Percentiles rank a stretch among this genome's conserved stretches.
phyloP scores from a whole-genome alignment of 2,888 invertebrate genomes.

The Anorthoa munda region DNA sequence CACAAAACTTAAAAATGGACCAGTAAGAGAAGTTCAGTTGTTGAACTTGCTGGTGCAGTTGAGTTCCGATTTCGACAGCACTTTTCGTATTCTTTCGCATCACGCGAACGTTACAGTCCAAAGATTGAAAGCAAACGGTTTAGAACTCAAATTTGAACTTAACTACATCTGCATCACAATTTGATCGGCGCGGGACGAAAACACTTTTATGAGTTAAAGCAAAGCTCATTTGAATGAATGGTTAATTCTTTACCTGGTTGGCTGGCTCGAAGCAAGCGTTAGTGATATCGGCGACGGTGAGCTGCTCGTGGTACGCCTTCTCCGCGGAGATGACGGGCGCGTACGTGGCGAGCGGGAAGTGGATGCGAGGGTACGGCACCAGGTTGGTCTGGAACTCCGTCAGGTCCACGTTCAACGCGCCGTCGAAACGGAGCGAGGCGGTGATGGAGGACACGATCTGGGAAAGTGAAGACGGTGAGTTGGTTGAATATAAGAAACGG shows the following conservation, averaged over 20 bases:
- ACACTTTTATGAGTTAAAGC: too few species aligned
- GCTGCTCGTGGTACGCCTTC: constrained; percentile 98
- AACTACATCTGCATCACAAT: too few species aligned
- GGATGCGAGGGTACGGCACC: constrained; percentile 98
- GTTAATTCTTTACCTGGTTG: constrained; percentile 91
- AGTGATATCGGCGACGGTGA: constrained; percentile 97
- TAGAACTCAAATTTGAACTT: too few species aligned
- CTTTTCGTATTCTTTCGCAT: too few species aligned
- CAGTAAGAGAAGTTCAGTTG: too few species aligned
- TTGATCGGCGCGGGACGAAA: too few species aligned
- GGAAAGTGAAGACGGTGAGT: not conserved
- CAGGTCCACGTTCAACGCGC: constrained; percentile 97
- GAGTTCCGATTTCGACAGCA: too few species aligned
- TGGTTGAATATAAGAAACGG: not conserved
- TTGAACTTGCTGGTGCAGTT: too few species aligned
- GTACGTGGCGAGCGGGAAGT: constrained; percentile 97
- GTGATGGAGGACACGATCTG: constrained; percentile 98
- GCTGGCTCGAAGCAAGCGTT: constrained; percentile 98
- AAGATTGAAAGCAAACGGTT: too few species aligned
- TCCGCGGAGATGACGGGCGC: constrained; percentile 98
- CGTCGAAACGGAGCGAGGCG: constrained; percentile 97
- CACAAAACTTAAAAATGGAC: too few species aligned
- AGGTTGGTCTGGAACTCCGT: constrained; percentile 98
- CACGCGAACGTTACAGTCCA: too few species aligned
- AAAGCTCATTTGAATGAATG: too few species aligned